phyloP scores from a whole-genome alignment of 2,888 invertebrate species.

The Dinocampus coccinellae region DNA sequence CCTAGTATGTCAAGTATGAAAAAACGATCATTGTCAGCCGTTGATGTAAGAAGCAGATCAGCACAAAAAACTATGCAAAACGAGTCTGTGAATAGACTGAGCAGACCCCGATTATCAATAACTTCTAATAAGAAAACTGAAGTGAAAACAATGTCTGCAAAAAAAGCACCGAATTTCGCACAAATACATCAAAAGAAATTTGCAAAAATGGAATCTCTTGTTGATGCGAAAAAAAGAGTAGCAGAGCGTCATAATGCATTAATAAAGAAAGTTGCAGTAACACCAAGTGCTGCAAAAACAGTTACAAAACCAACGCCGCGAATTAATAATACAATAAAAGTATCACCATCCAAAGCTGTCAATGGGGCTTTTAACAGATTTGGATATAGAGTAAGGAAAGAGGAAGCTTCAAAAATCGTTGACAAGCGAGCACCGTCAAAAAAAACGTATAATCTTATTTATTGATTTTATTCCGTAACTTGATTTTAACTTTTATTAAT shows the following conservation, averaged over 20 bases:
- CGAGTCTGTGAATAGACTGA: constrained; percentile 66
- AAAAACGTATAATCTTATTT: constrained; percentile 32
- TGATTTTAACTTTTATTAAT: background rate
- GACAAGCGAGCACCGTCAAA: constrained; percentile 40
- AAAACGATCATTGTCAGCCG: constrained; percentile 43
- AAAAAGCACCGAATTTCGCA: constrained; percentile 79
- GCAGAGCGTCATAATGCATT: constrained; percentile 52
- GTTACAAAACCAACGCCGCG: background rate
- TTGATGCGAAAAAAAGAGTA: constrained; percentile 68
- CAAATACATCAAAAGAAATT: constrained; percentile 77
- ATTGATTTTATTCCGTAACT: background rate
- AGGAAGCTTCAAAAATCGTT: constrained; percentile 54
- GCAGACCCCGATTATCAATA: constrained; percentile 64
- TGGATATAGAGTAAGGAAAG: constrained; percentile 71
- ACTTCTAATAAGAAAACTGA: constrained; percentile 37
- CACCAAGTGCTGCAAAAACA: constrained; percentile 3
- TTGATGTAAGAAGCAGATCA: constrained; percentile 54
- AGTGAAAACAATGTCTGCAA: constrained; percentile 59
- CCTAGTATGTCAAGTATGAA: constrained; percentile 27
- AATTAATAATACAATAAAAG: background rate
- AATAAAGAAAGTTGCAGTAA: constrained; percentile 37
- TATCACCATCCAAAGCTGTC: constrained; percentile 5
- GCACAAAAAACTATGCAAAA: constrained; percentile 55
- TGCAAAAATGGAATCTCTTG: constrained; percentile 78
- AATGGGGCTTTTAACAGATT: constrained; percentile 51